Evolutionary conservation across 2,888 invertebrate genomes (phyloP).

Genomic region (Augiades crinisus): DNA sequence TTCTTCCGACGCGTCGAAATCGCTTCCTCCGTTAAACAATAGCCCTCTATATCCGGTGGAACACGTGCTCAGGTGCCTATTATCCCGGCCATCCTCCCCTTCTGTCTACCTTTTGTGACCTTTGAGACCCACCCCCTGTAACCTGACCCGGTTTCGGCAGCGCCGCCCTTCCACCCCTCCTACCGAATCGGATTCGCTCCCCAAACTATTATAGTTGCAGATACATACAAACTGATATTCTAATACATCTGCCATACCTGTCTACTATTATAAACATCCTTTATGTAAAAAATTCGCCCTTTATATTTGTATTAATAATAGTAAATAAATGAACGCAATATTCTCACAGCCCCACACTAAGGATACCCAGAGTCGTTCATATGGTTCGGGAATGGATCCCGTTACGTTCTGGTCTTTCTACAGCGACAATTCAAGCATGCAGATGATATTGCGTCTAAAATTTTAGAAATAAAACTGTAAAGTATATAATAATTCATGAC

Average conservation of each 20-base stretch:
- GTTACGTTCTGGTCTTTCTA: no score
- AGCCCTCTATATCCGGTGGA: slow-evolving; percentile 71
- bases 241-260: slow-evolving; percentile 56
- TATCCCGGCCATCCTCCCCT: slow-evolving; percentile 55
- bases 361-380: no score
- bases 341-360: no score
- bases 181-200: slow-evolving; percentile 52
- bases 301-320: no score
- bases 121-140: slow-evolving; percentile 61
- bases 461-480: no score
- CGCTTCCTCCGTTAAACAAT: slow-evolving; percentile 77
- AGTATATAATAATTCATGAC: no score
- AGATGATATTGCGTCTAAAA: no score
- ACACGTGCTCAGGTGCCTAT: slow-evolving; percentile 81
- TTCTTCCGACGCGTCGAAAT: slow-evolving; percentile 72
- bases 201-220: slow-evolving; percentile 34
- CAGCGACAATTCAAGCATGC: no score
- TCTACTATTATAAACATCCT: slow-evolving; percentile 33
- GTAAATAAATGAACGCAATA: no score
- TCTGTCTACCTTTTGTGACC: slow-evolving; percentile 56
- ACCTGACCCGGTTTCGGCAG: slow-evolving; percentile 71
- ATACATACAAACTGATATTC: slow-evolving; percentile 45
- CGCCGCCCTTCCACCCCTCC: slow-evolving; percentile 73
- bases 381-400: no score
- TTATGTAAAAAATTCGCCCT: no score